Percentiles rank a stretch among this genome's conserved stretches.
phyloP scores from a whole-genome alignment of 92 coral and sea anemone genomes.

The Bergia sp. region DNA sequence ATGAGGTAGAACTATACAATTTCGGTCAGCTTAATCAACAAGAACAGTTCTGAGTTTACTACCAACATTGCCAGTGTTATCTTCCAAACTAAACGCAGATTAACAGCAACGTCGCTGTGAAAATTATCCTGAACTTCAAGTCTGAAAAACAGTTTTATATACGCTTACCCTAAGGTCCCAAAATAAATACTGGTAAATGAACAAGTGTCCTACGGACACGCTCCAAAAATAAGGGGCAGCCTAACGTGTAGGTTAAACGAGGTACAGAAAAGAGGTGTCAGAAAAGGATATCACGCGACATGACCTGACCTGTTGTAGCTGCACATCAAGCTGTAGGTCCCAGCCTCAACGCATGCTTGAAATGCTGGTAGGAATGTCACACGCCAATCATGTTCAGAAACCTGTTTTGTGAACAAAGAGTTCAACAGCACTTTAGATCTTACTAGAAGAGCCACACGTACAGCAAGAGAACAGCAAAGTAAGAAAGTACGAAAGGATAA shows the following conservation, averaged over 20 bases:
- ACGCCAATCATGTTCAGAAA: slow-evolving; percentile 59
- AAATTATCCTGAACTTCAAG: too few species aligned
- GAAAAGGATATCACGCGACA: not conserved
- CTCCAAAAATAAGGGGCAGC: not conserved
- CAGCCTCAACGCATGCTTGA: slow-evolving; percentile 62
- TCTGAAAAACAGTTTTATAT: not conserved
- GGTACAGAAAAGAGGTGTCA: not conserved
- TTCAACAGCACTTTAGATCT: too few species aligned
- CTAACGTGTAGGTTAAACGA: not conserved
- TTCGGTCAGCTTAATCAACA: too few species aligned
- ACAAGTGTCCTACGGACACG: not conserved
- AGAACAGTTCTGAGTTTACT: too few species aligned
- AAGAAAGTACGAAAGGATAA: too few species aligned
- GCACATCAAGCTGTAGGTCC: slow-evolving; percentile 64
- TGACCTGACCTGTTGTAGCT: slow-evolving; percentile 52
- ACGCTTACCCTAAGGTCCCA: not conserved
- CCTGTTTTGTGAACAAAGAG: slow-evolving; percentile 28
- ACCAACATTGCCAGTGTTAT: not conserved
- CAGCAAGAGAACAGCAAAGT: too few species aligned
- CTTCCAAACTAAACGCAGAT: not conserved
- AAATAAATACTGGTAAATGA: not conserved
- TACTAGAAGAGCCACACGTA: too few species aligned
- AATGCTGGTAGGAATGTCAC: slow-evolving; percentile 58
- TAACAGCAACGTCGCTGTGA: not conserved
- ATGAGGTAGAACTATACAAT: too few species aligned